phyloP scores from a whole-genome alignment of 2,113 vertebrate species.

The Cyrtonyx montezumae region DNA sequence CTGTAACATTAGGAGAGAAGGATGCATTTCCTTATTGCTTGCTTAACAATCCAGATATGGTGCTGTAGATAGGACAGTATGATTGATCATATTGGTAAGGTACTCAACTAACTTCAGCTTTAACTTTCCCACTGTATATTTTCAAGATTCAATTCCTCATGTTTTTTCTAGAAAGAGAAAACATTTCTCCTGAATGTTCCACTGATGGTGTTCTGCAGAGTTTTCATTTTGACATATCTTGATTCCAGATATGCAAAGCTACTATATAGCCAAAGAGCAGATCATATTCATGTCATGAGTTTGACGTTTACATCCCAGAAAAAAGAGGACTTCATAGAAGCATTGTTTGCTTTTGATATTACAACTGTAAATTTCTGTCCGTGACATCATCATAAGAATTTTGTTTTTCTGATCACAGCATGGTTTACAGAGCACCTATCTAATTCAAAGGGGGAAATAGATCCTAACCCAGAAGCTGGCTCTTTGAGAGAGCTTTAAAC shows the following conservation, averaged over 20 bases:
- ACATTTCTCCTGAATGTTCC: rapidly evolving
- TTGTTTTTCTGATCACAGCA: too few relatives aligned
- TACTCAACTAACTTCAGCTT: neutral
- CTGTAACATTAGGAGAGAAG: neutral
- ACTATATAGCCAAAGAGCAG: neutral
- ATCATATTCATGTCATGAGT: neutral
- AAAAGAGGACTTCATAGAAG: neutral
- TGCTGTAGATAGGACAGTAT: neutral
- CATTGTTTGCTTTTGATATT: neutral
- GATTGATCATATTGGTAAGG: neutral
- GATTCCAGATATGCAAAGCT: neutral
- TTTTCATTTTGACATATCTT: neutral
- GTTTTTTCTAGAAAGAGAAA: neutral
- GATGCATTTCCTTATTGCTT: neutral
- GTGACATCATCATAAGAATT: too few relatives aligned
- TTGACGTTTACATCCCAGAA: neutral
- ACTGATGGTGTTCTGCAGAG: neutral
- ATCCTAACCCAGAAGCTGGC: too few relatives aligned
- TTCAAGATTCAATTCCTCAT: neutral
- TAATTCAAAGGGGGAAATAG: too few relatives aligned
- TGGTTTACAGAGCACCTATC: too few relatives aligned
- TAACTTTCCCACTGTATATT: neutral
- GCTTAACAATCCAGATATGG: neutral
- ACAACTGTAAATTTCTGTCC: neutral
- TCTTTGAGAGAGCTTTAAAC: too few relatives aligned